Conservation (phyloP, 1,140 invertebrate genomes). For the Drosophila ananassae region DNA sequence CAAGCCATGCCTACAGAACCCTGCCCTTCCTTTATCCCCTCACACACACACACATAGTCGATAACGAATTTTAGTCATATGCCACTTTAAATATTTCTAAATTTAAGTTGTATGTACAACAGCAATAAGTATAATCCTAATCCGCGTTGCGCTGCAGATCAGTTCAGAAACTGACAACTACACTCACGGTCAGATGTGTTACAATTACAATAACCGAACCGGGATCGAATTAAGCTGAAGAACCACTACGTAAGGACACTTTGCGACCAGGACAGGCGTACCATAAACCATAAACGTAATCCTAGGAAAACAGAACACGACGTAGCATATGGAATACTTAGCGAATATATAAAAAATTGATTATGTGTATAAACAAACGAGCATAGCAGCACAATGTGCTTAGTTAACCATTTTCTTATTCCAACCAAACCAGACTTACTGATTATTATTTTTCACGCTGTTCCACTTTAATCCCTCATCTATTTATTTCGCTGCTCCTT, state of each 20-base stretch:
- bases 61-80: slow-evolving; percentile 61
- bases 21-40: background rate
- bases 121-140: slow-evolving; percentile 53
- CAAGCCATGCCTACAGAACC: slow-evolving; percentile 8
- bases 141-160: slow-evolving; percentile 22
- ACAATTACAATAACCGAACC: slow-evolving; percentile 8
- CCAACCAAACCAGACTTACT: slow-evolving; percentile 34
- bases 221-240: slow-evolving; percentile 44
- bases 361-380: slow-evolving; percentile 70
- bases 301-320: slow-evolving; percentile 34
- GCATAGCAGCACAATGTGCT: slow-evolving; percentile 66
- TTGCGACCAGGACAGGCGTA: slow-evolving; percentile 7
- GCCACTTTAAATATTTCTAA: slow-evolving; percentile 57
- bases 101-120: slow-evolving; percentile 56
- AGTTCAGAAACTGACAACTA: slow-evolving; percentile 19
- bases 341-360: slow-evolving; percentile 60
- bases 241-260: slow-evolving; percentile 27
- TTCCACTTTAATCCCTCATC: slow-evolving; percentile 39
- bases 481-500: slow-evolving; percentile 73
- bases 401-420: slow-evolving; percentile 63
- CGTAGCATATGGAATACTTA: slow-evolving; percentile 56
- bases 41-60: slow-evolving; percentile 36
- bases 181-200: slow-evolving; percentile 19
- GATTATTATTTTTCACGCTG: slow-evolving; percentile 14
- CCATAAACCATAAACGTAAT: slow-evolving; percentile 23